phyloP scores from a whole-genome alignment of 2,888 invertebrate genomes.

The Electrophaes corylata region DNA sequence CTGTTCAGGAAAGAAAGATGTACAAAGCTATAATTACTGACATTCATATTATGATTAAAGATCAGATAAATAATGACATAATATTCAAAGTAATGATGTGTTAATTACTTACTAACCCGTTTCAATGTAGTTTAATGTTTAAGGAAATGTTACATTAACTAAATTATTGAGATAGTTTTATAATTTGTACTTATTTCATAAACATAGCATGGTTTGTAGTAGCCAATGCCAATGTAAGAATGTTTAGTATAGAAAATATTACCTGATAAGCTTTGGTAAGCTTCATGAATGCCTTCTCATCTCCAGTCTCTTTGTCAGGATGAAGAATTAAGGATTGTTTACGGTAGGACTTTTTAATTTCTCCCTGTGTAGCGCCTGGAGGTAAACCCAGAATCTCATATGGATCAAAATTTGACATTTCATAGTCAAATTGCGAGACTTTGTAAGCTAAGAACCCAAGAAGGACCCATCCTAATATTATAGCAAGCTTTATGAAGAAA shows the following conservation, averaged over 20 bases:
- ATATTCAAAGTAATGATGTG: no score
- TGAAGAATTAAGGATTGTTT: constrained; percentile 96
- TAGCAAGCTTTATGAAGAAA: constrained; percentile 90
- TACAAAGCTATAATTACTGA: no score
- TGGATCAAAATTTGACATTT: constrained; percentile 99
- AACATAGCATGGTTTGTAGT: not conserved
- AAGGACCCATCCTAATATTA: constrained; percentile 92
- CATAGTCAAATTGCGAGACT: constrained; percentile 98
- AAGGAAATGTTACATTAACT: no score
- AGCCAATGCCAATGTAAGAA: not conserved
- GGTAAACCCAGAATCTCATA: constrained; percentile 97
- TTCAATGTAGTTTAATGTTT: no score
- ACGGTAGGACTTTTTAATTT: constrained; percentile 98
- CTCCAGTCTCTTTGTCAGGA: constrained; percentile 99
- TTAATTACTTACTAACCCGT: no score
- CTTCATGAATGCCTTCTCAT: constrained; percentile 98
- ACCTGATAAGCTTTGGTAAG: constrained; percentile 97
- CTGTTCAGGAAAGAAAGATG: no score
- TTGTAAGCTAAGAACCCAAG: constrained; percentile 93
- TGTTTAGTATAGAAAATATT: constrained; percentile 24
- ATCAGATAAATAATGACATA: no score
- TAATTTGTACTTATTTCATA: not conserved
- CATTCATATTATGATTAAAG: no score
- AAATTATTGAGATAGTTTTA: no score
- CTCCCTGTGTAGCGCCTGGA: constrained; percentile 92